phyloP scores from a whole-genome alignment of 2,797 vertebrate genomes.

The Denticeps clupeoides region DNA sequence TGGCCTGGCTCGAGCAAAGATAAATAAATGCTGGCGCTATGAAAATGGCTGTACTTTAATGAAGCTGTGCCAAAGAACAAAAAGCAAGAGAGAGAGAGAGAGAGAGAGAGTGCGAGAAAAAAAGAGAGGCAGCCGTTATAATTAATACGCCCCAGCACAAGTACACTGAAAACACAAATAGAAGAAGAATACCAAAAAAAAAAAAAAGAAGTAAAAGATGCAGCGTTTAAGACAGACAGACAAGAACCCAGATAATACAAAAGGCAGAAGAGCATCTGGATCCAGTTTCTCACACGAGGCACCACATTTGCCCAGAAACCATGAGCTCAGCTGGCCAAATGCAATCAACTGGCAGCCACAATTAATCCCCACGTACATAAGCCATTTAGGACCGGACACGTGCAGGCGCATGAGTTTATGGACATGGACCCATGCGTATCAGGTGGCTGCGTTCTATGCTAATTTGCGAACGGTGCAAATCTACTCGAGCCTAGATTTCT shows the following conservation, averaged over 20 bases:
- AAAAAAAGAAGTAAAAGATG: not conserved
- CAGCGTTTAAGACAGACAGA: not conserved
- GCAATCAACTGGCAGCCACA: constrained; percentile 16
- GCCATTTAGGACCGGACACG: constrained; percentile 7
- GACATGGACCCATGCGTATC: constrained; percentile 16
- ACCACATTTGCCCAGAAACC: constrained; percentile 6
- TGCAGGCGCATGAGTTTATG: constrained; percentile 1
- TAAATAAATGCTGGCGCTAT: constrained; percentile 38
- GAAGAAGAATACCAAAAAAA: not conserved
- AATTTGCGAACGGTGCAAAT: too few species aligned
- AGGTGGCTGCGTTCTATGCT: too few species aligned
- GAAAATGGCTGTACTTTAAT: constrained; percentile 44
- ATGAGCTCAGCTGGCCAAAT: constrained; percentile 9
- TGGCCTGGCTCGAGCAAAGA: constrained; percentile 35
- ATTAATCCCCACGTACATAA: constrained; percentile 22
- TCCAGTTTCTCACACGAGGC: constrained; percentile 17
- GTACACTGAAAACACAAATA: not conserved
- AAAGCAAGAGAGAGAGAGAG: constrained; percentile 28
- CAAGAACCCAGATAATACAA: not conserved
- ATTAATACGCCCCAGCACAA: not conserved
- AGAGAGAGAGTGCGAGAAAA: constrained; percentile 32
- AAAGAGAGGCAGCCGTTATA: constrained; percentile 18
- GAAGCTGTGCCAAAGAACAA: constrained; percentile 51
- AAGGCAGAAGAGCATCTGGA: not conserved
- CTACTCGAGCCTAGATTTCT: too few species aligned